Evolutionary conservation across 2,797 vertebrate species (phyloP), one percentile per base, ranked within the genome.

Genomic region (Chromobotia macracanthus): DNA sequence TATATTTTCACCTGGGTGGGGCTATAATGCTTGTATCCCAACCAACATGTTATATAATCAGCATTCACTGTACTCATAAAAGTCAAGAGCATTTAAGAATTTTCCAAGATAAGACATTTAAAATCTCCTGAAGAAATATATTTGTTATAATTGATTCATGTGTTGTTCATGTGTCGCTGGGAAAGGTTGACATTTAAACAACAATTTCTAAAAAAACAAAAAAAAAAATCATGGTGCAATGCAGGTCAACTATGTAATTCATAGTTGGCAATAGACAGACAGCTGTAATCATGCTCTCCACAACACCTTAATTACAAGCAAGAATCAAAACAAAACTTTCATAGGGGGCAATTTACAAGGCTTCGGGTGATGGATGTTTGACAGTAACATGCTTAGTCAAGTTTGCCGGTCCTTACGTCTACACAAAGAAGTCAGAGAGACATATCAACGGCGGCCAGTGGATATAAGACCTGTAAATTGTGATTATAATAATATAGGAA

Each of bases 321-420:
- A 60, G 60, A 83, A 79, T 67, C 50, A 81, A 55, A 77, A 84
- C 81, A 76, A 70, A 79, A 85, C 53, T 61, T 84, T 79, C 68
- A 76, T 63, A 81, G 80, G 82, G 79, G 79, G 72, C 78, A 84
- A 84, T 79, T 80, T 85, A 74, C 76, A 82, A 80, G 73, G 75
- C 77, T 83, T 76, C 64, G 60, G 72, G 74, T 87, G 85, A 87
- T 84, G 75, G 72, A 77, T 83, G 86, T 83, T 83, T 63, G 84
- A 89, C 88, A 87, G 89, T 84, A 92, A 87, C 90, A 91, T 89
- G 89, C 90, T 88, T 75, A 84, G 86, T 75, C 86, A 66, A 77
- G 25, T 79, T 85, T 85, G 80, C 83, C 75, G 65, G 73, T 80
- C 86, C 86, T 88, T 86, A 87, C 87, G 87, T 88, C 91, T 88